Percentiles rank a stretch among this genome's conserved stretches.
Conservation (phyloP, 2,113 vertebrate genomes). For the Notiomystis cincta region DNA sequence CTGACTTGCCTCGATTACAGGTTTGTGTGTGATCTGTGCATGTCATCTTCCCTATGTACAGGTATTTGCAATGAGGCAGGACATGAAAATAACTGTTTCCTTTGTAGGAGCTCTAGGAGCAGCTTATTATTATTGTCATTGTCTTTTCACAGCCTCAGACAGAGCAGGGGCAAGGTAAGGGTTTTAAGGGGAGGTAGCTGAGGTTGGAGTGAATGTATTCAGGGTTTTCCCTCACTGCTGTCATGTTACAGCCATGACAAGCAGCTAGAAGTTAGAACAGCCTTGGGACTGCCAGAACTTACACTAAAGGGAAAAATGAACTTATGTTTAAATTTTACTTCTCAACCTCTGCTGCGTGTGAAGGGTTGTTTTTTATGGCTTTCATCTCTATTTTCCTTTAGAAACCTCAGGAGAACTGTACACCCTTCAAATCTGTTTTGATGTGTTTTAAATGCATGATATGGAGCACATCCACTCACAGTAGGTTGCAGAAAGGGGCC, state of each 20-base stretch:
- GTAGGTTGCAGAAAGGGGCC: background rate
- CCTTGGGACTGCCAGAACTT: background rate
- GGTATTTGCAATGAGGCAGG: background rate
- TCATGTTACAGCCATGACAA: background rate
- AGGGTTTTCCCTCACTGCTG: background rate
- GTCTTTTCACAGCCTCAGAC: background rate
- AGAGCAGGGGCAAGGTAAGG: background rate
- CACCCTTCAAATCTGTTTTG: background rate
- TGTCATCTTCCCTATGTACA: background rate
- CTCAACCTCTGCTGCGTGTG: background rate
- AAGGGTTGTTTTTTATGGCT: background rate
- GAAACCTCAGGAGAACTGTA: background rate
- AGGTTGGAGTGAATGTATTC: background rate
- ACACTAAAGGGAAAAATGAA: background rate
- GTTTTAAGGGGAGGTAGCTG: background rate
- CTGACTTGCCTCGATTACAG: background rate
- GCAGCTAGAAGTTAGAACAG: background rate
- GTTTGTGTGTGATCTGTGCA: background rate
- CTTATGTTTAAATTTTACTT: background rate
- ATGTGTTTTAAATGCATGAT: background rate
- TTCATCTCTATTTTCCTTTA: conserved; percentile 5
- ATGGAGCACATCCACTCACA: background rate
- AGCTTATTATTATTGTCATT: background rate
- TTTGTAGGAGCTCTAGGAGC: background rate
- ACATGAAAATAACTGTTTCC: background rate